phyloP scores from a whole-genome alignment of 2,888 invertebrate species.

The Parapristionchus giblindavisi region DNA sequence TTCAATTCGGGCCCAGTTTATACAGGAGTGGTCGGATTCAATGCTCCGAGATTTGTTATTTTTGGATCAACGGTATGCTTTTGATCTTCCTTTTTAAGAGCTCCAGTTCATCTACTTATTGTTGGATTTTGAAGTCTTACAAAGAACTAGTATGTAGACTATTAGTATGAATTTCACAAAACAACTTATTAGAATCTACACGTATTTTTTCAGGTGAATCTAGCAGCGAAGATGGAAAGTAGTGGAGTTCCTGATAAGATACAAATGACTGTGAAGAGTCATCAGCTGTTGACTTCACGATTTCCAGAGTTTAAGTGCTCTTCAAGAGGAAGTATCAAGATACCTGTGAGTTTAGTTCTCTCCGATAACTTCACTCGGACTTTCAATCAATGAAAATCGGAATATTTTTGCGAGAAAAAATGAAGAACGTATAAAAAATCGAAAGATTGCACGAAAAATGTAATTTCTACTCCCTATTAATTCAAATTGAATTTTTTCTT shows the following conservation, averaged over 20 bases:
- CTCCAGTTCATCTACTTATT: not conserved
- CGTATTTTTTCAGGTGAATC: constrained; percentile 49
- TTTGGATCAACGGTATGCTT: constrained; percentile 62
- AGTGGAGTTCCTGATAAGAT: constrained; percentile 63
- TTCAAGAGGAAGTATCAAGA: constrained; percentile 52
- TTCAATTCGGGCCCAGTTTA: constrained; percentile 68
- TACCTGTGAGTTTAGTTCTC: constrained; percentile 52
- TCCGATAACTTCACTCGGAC: too few species aligned
- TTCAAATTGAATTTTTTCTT: not conserved
- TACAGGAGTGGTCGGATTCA: constrained; percentile 66
- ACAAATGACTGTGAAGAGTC: constrained; percentile 62
- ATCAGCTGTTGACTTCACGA: constrained; percentile 58
- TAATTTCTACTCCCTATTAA: too few species aligned
- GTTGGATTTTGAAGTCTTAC: too few species aligned
- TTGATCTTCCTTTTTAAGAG: not conserved
- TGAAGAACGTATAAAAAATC: too few species aligned
- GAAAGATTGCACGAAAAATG: too few species aligned
- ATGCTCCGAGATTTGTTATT: constrained; percentile 66
- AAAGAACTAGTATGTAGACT: too few species aligned
- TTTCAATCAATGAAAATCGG: too few species aligned
- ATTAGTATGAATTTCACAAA: too few species aligned
- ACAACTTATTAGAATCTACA: too few species aligned
- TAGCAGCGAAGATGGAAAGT: constrained; percentile 68
- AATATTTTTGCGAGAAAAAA: too few species aligned
- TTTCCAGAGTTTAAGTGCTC: constrained; percentile 59